Evolutionary conservation across 1,140 invertebrate genomes (phyloP).

Genomic region (Varroa destructor): DNA sequence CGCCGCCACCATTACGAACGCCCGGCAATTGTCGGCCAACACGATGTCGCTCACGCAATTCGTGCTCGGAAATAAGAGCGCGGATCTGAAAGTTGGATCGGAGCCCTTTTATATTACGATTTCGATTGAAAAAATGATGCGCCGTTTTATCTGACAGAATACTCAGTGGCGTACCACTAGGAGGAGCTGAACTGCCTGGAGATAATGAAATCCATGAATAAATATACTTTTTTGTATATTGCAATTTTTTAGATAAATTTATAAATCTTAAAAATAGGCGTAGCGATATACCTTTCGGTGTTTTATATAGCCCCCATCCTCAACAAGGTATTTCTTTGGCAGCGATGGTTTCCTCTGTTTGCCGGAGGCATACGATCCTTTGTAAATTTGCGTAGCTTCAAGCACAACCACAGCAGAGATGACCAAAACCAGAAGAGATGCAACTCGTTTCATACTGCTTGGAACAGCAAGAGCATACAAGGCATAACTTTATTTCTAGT

Average conservation of each 20-base stretch:
- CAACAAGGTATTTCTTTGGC: conserved; percentile 8
- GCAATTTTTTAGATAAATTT: not conserved
- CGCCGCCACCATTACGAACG: not conserved
- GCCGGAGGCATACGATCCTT: not conserved
- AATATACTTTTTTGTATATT: not conserved
- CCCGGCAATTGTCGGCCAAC: conserved; percentile 6
- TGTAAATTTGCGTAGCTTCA: conserved; percentile 1
- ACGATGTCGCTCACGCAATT: not conserved
- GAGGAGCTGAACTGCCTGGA: no score
- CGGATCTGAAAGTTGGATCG: conserved; percentile 2
- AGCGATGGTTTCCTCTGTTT: conserved; percentile 21
- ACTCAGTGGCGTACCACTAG: no score
- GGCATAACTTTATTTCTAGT: no score
- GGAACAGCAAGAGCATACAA: no score
- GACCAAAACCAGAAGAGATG: not conserved
- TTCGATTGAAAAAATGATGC: not conserved
- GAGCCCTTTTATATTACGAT: not conserved
- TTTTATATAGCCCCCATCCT: conserved; percentile 9
- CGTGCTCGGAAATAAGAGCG: not conserved
- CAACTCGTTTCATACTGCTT: no score
- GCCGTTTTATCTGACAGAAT: no score
- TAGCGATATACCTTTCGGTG: not conserved
- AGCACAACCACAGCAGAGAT: not conserved
- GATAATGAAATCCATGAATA: no score
- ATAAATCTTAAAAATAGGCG: not conserved